A percentile compares a stretch with the other conserved stretches of the same genome.
Evolutionary conservation across 2,113 vertebrate genomes (phyloP).

Genomic region (Cricetomys ansorgei): DNA sequence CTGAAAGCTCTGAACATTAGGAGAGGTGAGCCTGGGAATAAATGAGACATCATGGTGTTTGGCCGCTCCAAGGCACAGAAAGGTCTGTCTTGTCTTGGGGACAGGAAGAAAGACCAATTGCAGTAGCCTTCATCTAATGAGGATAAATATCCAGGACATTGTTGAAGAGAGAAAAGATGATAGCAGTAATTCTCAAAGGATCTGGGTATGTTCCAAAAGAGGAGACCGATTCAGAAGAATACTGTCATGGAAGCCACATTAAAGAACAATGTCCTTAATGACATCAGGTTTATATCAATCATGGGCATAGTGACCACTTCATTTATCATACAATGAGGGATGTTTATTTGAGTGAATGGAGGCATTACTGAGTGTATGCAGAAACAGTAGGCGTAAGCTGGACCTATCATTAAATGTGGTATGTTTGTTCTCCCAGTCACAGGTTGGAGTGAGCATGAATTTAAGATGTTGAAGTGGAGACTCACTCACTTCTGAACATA

Average conservation of each 20-base stretch:
- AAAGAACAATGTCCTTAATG: constrained; percentile 30
- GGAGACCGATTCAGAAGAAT: not conserved
- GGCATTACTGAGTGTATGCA: not conserved
- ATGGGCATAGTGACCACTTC: not conserved
- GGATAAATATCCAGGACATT: not conserved
- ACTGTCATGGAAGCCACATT: constrained; percentile 9
- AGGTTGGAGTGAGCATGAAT: not conserved
- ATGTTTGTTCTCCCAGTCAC: not conserved
- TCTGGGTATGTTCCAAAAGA: not conserved
- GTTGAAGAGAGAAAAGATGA: constrained; percentile 21
- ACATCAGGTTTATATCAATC: constrained; percentile 27
- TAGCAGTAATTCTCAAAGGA: constrained; percentile 19
- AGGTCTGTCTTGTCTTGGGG: not conserved
- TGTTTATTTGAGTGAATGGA: not conserved
- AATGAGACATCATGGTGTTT: not conserved
- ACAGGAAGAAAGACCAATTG: not conserved
- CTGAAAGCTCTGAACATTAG: not conserved
- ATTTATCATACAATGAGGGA: not conserved
- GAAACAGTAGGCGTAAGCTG: not conserved
- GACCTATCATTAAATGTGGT: not conserved
- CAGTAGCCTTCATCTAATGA: not conserved
- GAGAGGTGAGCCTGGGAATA: not conserved
- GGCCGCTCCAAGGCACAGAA: not conserved
- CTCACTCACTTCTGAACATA: not conserved
- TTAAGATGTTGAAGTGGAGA: not conserved